Conservation (phyloP, 2,797 vertebrate species). For the Telmatherina bonti region DNA sequence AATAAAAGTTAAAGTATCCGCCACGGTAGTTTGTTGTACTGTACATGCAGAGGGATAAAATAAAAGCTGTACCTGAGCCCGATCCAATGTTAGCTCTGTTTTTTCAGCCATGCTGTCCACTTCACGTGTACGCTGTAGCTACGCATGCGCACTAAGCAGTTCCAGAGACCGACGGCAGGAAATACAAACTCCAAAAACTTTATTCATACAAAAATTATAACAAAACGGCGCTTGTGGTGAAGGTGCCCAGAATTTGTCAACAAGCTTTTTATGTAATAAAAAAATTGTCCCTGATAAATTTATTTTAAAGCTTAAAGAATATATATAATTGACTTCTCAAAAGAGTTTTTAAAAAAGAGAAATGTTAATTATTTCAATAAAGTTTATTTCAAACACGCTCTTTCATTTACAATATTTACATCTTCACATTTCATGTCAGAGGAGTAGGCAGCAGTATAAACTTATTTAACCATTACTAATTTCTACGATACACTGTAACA, state of each 20-base stretch:
- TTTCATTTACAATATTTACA: too few species aligned
- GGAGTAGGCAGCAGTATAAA: too few species aligned
- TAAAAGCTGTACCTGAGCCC: slow-evolving; percentile 64
- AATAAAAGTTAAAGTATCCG: background rate
- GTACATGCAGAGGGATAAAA: rapidly evolving
- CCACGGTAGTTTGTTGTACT: too few species aligned
- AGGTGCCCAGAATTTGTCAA: background rate
- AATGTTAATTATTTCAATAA: too few species aligned
- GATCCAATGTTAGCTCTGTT: slow-evolving; percentile 48
- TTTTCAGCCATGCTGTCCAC: slow-evolving; percentile 71
- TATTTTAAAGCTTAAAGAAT: too few species aligned
- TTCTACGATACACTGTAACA: too few species aligned
- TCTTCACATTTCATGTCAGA: too few species aligned
- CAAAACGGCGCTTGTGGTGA: background rate
- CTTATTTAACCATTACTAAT: too few species aligned
- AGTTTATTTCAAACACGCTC: too few species aligned
- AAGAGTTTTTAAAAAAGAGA: too few species aligned
- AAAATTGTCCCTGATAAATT: too few species aligned
- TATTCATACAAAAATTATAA: slow-evolving; percentile 41
- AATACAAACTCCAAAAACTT: slow-evolving; percentile 45
- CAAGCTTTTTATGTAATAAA: background rate
- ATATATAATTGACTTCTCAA: too few species aligned
- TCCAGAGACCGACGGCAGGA: background rate
- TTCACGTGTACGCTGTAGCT: slow-evolving; percentile 49
- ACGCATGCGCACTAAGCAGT: slow-evolving; percentile 64